phyloP scores from a whole-genome alignment of 2,797 vertebrate species.

The Triplophysa bombifrons region DNA sequence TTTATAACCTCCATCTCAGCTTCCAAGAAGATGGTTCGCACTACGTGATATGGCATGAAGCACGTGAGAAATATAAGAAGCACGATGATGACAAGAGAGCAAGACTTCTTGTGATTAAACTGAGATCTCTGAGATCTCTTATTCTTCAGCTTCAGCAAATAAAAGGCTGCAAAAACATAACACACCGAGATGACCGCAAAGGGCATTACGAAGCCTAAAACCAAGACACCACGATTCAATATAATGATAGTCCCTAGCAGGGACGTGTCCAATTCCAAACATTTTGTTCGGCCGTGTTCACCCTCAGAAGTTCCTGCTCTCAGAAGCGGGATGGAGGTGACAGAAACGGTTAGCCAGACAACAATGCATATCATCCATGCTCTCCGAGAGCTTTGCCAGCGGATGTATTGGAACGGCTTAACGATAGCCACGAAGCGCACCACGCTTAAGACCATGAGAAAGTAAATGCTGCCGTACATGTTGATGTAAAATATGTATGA shows the following conservation, averaged over 20 bases:
- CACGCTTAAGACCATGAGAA: constrained; percentile 73
- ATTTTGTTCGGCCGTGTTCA: constrained; percentile 26
- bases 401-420: constrained; percentile 65
- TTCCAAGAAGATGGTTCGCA: constrained; percentile 72
- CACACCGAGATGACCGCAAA: constrained; percentile 71
- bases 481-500: constrained; percentile 78
- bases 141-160: constrained; percentile 60
- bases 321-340: constrained; percentile 62
- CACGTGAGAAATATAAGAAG: constrained; percentile 74
- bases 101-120: constrained; percentile 68
- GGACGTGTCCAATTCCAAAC: constrained; percentile 70
- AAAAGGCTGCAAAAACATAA: constrained; percentile 69
- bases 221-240: constrained; percentile 68
- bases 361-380: constrained; percentile 62
- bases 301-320: constrained; percentile 27
- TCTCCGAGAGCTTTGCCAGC: constrained; percentile 54
- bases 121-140: constrained; percentile 9
- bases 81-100: constrained; percentile 70
- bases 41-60: constrained; percentile 78
- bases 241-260: constrained; percentile 42
- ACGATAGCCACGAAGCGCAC: constrained; percentile 73
- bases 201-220: constrained; percentile 71
- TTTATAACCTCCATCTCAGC: neutral
- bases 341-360: constrained; percentile 70
- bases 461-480: constrained; percentile 82